phyloP scores from a whole-genome alignment of 2,113 vertebrate genomes.

The Fulmarus glacialis region DNA sequence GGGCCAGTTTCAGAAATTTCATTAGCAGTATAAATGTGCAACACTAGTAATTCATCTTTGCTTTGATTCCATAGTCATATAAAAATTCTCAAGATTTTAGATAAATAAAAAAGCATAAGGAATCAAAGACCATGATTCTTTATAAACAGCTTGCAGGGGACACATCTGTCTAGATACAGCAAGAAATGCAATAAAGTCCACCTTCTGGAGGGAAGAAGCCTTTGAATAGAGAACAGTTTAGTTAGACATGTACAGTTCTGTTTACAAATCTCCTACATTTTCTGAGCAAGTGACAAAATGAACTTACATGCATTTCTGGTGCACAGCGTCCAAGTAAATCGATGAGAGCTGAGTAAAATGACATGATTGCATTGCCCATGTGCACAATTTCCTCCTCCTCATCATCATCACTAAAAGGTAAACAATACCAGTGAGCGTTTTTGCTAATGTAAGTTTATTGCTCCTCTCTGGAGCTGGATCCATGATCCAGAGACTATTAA shows the following conservation, averaged over 20 bases:
- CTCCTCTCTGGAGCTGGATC: neutral
- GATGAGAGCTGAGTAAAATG: conserved; percentile 98
- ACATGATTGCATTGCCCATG: conserved; percentile 99
- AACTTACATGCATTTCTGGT: conserved; percentile 95
- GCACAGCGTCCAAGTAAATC: conserved; percentile 97
- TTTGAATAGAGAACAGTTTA: neutral
- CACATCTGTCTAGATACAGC: neutral
- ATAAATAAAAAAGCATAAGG: neutral
- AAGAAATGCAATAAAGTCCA: neutral
- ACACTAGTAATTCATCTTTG: neutral
- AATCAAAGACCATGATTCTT: neutral
- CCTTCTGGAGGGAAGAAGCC: neutral
- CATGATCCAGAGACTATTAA: neutral
- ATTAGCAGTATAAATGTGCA: neutral
- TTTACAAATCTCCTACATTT: neutral
- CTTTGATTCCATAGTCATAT: neutral
- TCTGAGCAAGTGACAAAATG: neutral
- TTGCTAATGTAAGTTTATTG: neutral
- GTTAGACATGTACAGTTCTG: neutral
- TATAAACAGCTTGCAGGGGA: neutral
- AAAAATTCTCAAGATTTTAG: neutral
- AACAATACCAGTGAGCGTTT: neutral
- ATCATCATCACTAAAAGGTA: conserved; percentile 73
- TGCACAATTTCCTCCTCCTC: conserved; percentile 90
- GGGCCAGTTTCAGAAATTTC: neutral